Percentiles rank a stretch among this genome's conserved stretches.
Conservation (phyloP, 2,797 vertebrate species). For the Rhinatrema bivittatum region DNA sequence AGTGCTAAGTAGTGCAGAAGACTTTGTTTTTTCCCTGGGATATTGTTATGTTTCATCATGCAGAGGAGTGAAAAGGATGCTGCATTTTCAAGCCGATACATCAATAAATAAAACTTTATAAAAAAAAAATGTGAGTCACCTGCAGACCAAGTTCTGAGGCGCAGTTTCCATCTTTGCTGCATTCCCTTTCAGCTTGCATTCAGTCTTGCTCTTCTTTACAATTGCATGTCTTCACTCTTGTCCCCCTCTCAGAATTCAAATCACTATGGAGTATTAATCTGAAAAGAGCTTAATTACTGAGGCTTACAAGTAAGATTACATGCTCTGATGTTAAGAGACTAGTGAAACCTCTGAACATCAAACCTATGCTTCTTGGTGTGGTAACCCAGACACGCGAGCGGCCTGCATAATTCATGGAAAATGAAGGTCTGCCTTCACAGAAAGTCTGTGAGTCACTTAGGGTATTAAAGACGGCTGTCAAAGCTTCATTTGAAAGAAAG, state of each 20-base stretch:
- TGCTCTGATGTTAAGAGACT: slow-evolving; percentile 7
- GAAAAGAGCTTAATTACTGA: slow-evolving; percentile 12
- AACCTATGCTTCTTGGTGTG: slow-evolving; percentile 11
- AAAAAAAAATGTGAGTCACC: slow-evolving; percentile 17
- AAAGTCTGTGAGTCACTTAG: slow-evolving; percentile 10
- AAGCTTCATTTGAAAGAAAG: too few relatives aligned
- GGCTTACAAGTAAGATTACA: slow-evolving; percentile 9
- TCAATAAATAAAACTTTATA: too few relatives aligned
- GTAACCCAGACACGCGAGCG: slow-evolving; percentile 1
- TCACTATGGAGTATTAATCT: slow-evolving; percentile 3
- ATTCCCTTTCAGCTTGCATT: slow-evolving; percentile 4
- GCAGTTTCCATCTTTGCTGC: neutral
- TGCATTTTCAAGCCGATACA: too few relatives aligned
- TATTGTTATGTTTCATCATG: too few relatives aligned
- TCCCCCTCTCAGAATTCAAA: neutral
- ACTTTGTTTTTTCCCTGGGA: too few relatives aligned
- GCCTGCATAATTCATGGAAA: slow-evolving; percentile 31
- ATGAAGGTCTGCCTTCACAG: slow-evolving; percentile 13
- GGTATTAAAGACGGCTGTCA: too few relatives aligned
- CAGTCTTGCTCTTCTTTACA: neutral
- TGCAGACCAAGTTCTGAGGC: slow-evolving; percentile 5
- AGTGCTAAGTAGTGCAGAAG: too few relatives aligned
- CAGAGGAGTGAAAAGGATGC: too few relatives aligned
- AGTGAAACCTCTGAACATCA: slow-evolving; percentile 9
- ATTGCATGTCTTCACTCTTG: neutral